Percentiles rank a stretch among this genome's conserved stretches.
These are phyloP conservation scores for Micropoecilia bifurca DNA, from an alignment of 2,797 vertebrate genomes.

Conservation along the genomic window DNA sequence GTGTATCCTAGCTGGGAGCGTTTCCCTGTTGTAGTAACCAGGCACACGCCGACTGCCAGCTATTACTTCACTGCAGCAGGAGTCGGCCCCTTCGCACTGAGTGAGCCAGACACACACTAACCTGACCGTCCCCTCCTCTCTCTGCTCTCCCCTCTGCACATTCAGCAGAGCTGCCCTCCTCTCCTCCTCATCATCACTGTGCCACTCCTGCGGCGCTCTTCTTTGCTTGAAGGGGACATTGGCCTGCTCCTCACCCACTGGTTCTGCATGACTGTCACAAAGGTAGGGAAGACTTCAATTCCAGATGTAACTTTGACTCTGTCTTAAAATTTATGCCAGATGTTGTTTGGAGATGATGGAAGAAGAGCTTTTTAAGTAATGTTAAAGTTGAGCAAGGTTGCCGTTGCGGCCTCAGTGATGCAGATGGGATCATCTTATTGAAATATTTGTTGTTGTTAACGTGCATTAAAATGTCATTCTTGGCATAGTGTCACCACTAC, in stretches of 20 bases:
- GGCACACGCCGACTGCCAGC: constrained; percentile 65
- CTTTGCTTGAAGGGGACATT: constrained; percentile 77
- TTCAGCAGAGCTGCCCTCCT: constrained; percentile 72
- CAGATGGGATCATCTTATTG: neutral
- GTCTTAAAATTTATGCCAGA: constrained; percentile 5
- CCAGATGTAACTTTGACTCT: constrained; percentile 29
- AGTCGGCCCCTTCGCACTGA: constrained; percentile 66
- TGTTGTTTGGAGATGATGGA: neutral
- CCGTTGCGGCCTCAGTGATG: constrained; percentile 35
- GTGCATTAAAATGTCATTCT: neutral
- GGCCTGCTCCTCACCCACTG: constrained; percentile 78
- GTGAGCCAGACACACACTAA: constrained; percentile 74
- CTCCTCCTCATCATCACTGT: constrained; percentile 67
- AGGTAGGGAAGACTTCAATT: constrained; percentile 82
- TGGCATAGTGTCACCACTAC: neutral
- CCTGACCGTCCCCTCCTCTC: constrained; percentile 74
- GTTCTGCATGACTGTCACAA: constrained; percentile 96
- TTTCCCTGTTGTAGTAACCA: constrained; percentile 79
- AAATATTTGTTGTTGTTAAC: neutral
- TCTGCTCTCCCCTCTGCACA: constrained; percentile 51
- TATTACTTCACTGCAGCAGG: constrained; percentile 82
- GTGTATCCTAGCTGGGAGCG: constrained; percentile 69
- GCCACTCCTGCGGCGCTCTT: constrained; percentile 74
- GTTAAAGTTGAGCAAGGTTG: constrained; percentile 38
- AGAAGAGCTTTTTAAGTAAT: constrained; percentile 7